phyloP scores from a whole-genome alignment of 2,113 vertebrate genomes.

The Myrmecophaga tridactyla region DNA sequence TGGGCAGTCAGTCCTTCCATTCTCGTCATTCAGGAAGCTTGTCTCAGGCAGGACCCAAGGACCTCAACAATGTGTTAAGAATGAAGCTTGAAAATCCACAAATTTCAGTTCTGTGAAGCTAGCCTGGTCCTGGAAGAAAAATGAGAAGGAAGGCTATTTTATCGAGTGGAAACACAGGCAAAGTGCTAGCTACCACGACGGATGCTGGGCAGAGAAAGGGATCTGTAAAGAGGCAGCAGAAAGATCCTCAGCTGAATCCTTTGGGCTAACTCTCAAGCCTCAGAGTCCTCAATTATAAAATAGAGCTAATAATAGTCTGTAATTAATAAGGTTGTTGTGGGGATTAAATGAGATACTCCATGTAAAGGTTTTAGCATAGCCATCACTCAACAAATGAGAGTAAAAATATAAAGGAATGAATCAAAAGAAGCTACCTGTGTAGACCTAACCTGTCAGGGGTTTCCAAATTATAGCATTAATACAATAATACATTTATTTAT shows the following conservation, averaged over 20 bases:
- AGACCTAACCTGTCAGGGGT: neutral
- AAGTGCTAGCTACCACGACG: neutral
- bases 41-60: neutral
- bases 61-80: neutral
- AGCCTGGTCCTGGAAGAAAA: neutral
- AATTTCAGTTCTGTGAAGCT: neutral
- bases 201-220: neutral
- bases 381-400: neutral
- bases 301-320: neutral
- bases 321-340: neutral
- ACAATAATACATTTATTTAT: too few relatives aligned
- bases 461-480: neutral
- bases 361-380: neutral
- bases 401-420: neutral
- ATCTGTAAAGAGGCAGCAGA: neutral
- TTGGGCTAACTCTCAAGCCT: neutral
- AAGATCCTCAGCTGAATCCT: neutral
- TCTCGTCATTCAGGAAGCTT: neutral
- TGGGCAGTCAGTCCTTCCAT: accelerated
- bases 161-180: neutral
- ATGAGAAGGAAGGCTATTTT: neutral
- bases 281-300: neutral
- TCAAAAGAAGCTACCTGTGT: neutral
- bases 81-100: neutral
- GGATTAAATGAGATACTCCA: neutral